Base-by-base conservation (phyloP, 2,113 vertebrate genomes). In the Athene cunicularia region DNA sequence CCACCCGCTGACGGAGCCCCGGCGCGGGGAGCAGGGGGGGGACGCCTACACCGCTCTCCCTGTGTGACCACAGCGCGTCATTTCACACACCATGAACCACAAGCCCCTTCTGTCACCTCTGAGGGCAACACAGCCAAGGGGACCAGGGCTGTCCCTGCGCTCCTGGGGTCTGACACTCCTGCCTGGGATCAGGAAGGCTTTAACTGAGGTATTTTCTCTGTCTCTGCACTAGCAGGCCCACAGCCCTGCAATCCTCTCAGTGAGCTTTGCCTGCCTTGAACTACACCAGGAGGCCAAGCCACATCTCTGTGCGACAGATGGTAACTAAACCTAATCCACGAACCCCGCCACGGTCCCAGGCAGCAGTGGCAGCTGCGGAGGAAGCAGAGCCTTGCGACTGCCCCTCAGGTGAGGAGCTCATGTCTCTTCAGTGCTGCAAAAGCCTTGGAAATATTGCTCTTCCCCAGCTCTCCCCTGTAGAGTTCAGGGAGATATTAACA, bases 11-110 rank as follows among this genome's bases (percentile, higher is more conserved):
- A 19, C 5, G 11, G 24, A 62, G 58, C 41, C 55, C 41, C 1
- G 2, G 70, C 66, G 24, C 52, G 5, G 21, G 45, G 8, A 62
- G 32, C 0, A 18, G 49, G 83, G 39, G 6, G 2, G n/a, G 43
- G 50, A 49, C 43, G 26, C 23, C 63, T 5, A 1, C 0, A 8
- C 8, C 5, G 24, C 22, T 19, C 77, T 45, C 85, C 73, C 2
- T 1, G 20, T 4, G 73, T 12, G 50, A 50, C 58, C 60, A 8
- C 68, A 4, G 23, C 9, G 27, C 0, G 0, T 5, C 8, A 21
- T 6, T 23, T 17, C 82, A 18, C 30, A 5, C 0, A 1, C 32
- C 0, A 3, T 0, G 37, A 70, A 27, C 9, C 39, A 18, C 33
- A 12, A 37, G n/a, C 30, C 30, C 2, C 27, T 66, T 17, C 67